Conservation (phyloP, 1,140 invertebrate genomes). For the Lasaia peninsularis region DNA sequence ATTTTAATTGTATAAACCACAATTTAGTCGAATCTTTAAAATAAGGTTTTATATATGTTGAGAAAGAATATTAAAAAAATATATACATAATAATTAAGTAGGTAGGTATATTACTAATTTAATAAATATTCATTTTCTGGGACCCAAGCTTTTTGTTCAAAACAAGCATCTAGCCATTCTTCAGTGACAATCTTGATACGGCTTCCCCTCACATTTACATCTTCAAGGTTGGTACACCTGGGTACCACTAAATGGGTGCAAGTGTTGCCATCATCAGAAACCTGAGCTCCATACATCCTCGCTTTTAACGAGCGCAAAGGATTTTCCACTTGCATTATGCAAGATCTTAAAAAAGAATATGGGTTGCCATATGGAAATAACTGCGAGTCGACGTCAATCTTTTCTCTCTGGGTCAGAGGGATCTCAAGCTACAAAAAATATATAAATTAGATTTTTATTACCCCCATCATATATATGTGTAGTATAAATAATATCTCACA, state of each 20-base stretch:
- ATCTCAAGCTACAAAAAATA: slow-evolving; percentile 40
- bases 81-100: neutral
- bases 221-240: slow-evolving; percentile 20
- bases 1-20: too few relatives aligned
- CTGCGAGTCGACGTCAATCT: slow-evolving; percentile 44
- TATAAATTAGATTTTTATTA: neutral
- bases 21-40: too few relatives aligned
- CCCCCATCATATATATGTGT: too few relatives aligned
- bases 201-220: slow-evolving; percentile 19
- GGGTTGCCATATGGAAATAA: slow-evolving; percentile 45
- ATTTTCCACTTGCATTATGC: slow-evolving; percentile 32
- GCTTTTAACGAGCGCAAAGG: slow-evolving; percentile 27
- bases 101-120: neutral
- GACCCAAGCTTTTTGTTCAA: slow-evolving; percentile 26
- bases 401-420: slow-evolving; percentile 48
- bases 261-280: slow-evolving; percentile 22
- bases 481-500: too few relatives aligned
- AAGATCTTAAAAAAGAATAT: slow-evolving; percentile 48
- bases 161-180: slow-evolving; percentile 51
- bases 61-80: too few relatives aligned
- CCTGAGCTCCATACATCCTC: slow-evolving; percentile 44
- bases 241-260: slow-evolving; percentile 44
- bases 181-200: slow-evolving; percentile 35
- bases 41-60: too few relatives aligned
- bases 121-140: slow-evolving; percentile 18